These are phyloP conservation scores for Perdita meconis DNA, from an alignment of 2,888 invertebrate genomes.

Conservation along the genomic window DNA sequence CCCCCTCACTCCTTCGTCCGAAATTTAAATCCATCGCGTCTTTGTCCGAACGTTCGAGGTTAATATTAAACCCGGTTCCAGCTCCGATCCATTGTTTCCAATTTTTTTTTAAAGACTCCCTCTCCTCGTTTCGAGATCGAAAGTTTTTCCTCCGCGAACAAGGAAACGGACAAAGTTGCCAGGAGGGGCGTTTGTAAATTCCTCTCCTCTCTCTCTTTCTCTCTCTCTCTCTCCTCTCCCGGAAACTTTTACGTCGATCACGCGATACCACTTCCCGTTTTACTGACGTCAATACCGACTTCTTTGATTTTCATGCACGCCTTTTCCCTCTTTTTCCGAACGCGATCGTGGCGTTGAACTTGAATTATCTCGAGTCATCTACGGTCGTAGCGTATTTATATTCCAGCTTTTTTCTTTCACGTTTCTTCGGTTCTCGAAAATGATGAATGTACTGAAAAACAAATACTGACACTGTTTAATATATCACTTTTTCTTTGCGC, in stretches of 20 bases:
- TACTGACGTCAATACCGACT: not conserved
- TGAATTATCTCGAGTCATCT: constrained; percentile 13
- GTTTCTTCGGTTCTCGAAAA: too few species aligned
- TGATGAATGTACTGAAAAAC: too few species aligned
- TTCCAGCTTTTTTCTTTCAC: not conserved
- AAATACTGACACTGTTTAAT: too few species aligned
- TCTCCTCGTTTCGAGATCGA: constrained; percentile 13
- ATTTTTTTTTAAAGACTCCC: constrained; percentile 10
- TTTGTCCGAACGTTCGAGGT: constrained; percentile 48
- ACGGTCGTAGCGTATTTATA: constrained; percentile 11
- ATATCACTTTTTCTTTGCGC: too few species aligned
- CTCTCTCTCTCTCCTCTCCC: too few species aligned
- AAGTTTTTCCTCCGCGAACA: not conserved
- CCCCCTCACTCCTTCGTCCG: constrained; percentile 1
- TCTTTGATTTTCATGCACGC: not conserved
- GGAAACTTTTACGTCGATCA: constrained; percentile 7
- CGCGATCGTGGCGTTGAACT: not conserved
- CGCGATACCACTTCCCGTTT: not conserved
- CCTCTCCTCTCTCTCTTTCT: not conserved
- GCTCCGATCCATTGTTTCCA: constrained; percentile 25
- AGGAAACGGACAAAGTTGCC: not conserved
- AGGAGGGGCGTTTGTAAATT: constrained; percentile 17
- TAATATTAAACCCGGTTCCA: constrained; percentile 42
- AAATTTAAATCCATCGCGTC: constrained; percentile 32
- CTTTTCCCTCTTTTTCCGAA: not conserved